Evolutionary conservation across 2,797 vertebrate genomes (phyloP), one percentile per base, ranked within the genome.

Genomic region (Linurgus olivaceus): DNA sequence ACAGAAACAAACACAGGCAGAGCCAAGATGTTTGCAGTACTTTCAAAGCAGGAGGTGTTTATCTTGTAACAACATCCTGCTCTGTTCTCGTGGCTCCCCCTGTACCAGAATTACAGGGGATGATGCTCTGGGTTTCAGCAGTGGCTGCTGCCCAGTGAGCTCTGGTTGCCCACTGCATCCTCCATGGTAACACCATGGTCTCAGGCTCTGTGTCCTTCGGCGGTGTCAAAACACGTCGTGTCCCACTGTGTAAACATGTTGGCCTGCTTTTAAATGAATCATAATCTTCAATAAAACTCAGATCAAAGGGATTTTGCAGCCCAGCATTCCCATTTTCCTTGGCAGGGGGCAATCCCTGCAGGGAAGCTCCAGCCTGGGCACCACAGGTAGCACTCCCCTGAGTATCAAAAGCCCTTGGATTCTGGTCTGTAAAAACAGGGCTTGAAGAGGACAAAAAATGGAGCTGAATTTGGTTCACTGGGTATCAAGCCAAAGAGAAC

Each of bases 41-140:
- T 97, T 94, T 94, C 85, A 91, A 89, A 97, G 96, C 84, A 85
- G 87, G 83, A 85, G 83, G 76, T 55, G 33, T 96, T 97, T 95
- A 76, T 95, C 83, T 93, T 90, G 51, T 73, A 80, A 55, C 68
- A 92, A 26, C 82, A 71, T 78, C 81, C 83, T 82, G n/a, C 77
- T 76, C 90, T 78, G 37, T 79, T 94, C 51, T 51, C 57, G 93
- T 57, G 85, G 90, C 83, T 93, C 26, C 57, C 50, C 14, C 59
- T 71, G 58, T 3, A 37, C 37, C n/a, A 44, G 57, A 87, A 68
- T 31, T 44, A 26, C 68, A 55, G 86, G 31, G 55, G 66, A 28
- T 57, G 89, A 17, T 47, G 67, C 74, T 73, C 81, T 82, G 77
- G 38, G 76, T 70, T 74, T 58, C 21, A 8, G 88, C 59, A 13